A percentile compares a stretch with the other conserved stretches of the same genome.
These are phyloP conservation scores for Euura lappo DNA, from an alignment of 1,140 invertebrate genomes.

Conservation along the genomic window DNA sequence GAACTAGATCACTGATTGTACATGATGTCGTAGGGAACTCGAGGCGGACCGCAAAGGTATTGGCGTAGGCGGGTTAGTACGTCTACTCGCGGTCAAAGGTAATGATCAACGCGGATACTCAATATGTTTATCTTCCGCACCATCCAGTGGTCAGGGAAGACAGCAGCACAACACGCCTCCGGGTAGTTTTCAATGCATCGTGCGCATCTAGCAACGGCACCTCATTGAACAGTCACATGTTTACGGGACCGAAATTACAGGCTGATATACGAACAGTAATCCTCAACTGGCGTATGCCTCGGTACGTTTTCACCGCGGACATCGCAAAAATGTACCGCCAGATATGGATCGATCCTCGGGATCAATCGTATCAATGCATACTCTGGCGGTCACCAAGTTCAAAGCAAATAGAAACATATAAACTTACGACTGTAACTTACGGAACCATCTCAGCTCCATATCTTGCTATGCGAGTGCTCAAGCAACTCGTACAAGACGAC, in stretches of 20 bases:
- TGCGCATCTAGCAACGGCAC: conserved; percentile 8
- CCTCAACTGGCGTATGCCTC: conserved; percentile 10
- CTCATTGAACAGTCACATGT: conserved; percentile 23
- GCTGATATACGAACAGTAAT: conserved; percentile 9
- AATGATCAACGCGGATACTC: background rate
- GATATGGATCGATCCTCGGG: conserved; percentile 31
- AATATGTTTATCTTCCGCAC: background rate
- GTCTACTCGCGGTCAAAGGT: background rate
- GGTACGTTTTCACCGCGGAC: conserved; percentile 25
- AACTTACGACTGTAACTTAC: conserved; percentile 49
- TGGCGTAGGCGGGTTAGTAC: no score
- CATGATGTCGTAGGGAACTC: no score
- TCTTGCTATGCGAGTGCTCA: conserved; percentile 38
- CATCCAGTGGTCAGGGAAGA: background rate
- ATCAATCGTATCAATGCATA: conserved; percentile 40
- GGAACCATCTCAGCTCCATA: conserved; percentile 43
- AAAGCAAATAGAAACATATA: conserved; percentile 32
- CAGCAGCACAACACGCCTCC: conserved; percentile 21
- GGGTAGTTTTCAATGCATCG: conserved; percentile 28
- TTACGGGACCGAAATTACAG: conserved; percentile 17
- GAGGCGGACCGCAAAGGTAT: no score
- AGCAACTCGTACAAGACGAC: no score
- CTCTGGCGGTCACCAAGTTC: conserved; percentile 31
- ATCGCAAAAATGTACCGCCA: conserved; percentile 49
- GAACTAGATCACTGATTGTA: no score